These are phyloP conservation scores for Rhabdomys dilectus DNA, from an alignment of 2,113 vertebrate genomes.

Conservation along the genomic window DNA sequence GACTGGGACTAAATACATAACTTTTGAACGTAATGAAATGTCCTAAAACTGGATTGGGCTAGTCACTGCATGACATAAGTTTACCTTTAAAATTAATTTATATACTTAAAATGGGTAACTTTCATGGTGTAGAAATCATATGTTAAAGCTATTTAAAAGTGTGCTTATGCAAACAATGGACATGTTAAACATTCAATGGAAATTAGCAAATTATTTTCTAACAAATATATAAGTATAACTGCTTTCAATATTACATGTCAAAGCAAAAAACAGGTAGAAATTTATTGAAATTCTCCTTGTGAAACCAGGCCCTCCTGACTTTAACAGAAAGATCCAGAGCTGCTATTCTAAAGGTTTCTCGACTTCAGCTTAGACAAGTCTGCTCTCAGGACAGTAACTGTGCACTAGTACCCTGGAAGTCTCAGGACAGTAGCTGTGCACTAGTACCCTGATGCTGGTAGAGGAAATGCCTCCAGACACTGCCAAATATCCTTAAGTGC, in stretches of 20 bases:
- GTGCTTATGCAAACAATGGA: neutral
- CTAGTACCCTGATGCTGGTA: neutral
- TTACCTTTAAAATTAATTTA: constrained; percentile 11
- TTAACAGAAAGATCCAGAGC: neutral
- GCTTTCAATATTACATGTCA: neutral
- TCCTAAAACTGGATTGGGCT: neutral
- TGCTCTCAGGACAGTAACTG: neutral
- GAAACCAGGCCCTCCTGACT: neutral
- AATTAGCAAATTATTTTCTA: neutral
- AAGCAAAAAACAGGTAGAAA: neutral
- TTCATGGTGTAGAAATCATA: neutral
- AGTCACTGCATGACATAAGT: neutral
- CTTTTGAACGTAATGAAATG: neutral
- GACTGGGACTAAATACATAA: neutral
- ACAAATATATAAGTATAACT: neutral
- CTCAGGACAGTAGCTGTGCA: neutral
- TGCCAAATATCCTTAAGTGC: neutral
- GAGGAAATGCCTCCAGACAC: neutral
- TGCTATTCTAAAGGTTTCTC: neutral
- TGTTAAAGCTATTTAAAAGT: constrained; percentile 5
- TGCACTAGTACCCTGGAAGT: neutral
- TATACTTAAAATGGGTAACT: neutral
- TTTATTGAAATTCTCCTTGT: neutral
- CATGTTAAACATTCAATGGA: neutral
- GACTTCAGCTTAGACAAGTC: neutral